Evolutionary conservation across 2,797 vertebrate genomes (phyloP), one percentile per base, ranked within the genome.

Genomic region (Takifugu rubripes): DNA sequence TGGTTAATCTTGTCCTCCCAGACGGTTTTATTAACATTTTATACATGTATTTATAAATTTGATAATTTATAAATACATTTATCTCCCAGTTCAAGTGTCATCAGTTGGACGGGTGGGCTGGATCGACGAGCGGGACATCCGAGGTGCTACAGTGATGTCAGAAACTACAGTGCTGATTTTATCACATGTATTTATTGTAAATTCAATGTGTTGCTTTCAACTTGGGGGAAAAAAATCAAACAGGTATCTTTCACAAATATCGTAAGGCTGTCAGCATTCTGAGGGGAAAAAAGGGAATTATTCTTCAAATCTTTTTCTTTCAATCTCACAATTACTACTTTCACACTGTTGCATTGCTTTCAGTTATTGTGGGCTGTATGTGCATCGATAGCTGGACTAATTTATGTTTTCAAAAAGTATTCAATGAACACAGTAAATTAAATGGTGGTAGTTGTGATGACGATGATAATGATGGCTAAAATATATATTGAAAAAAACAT

Each of bases 201-300:
- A 31, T 11, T 46, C n/a, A 56, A 10, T 31, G 29, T 25, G 42
- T 49, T 36, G 36, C 6, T 33, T 33, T 33, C 5, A 33, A 33
- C 6, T 33, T 33, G 7, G 7, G 7, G 7, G 29, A 7, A 29
- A 40, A 40, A 40, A 40, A 14, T 36, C n/a, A 53, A 63, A 66
- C 46, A 52, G 52, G 36, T 55, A 40, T 4, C 46, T 43, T 44
- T 29, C 56, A 56, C 50, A 58, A 61, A 66, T 21, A 17, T 33
- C 44, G 29, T 49, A 26, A 25, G 46, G 12, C 36, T 55, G 10
- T 26, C 31, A 59, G 36, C 36, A 14, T 40, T 40, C 36, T 40
- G 3, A 14, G 4, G 36, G 36, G 5, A 14, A 36, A 36, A 40
- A 40, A 40, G 36, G 12, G 36, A 40, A 40, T 14, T 14, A 15